Base-by-base conservation (phyloP, 1,140 invertebrate species). In the Campoletis sonorensis region DNA sequence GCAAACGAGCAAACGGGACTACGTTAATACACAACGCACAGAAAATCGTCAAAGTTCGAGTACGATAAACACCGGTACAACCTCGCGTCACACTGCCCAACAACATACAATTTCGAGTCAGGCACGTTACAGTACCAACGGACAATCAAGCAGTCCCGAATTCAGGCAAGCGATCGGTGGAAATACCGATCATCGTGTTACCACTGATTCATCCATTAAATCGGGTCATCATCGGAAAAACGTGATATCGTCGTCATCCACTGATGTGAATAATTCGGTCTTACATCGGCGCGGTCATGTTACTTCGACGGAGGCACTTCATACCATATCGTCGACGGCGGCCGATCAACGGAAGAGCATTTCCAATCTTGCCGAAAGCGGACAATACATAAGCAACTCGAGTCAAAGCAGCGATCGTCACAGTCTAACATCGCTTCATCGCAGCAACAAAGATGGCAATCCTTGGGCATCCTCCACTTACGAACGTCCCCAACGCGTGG, bases 341-440 rank as follows among this genome's bases (percentile, higher is more conserved):
- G 94, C 95, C 16, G 95, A 95, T 84, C 95, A 96, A 86, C 93
- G 95, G 37, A 96, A 96, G 88, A 97, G 96, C 73, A 96, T 97
- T 27, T 94, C 94, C 0, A 96, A 96, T 87, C 90, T 97, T 0
- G 94, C 95, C 23, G 95, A 96, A 82, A 94, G 94, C 82, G 94
- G 95, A 1, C 93, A 95, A 82, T 95, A 94, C 87, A 94, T 95
- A 75, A 94, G 92, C 81, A 94, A 94, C 83, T 93, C 92, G 0
- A 93, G 93, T 16, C 94, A 95, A 70, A 95, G 93, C 82, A 93
- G 89, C 33, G 95, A 97, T 83, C 93, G 96, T 82, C 94, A 94
- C 81, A 96, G 95, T 86, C 92, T 96, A 13, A 97, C 95, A 81
- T 95, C 95, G 15, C 92, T 97, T 84, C 96, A 97, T 87, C 92